A percentile compares a stretch with the other conserved stretches of the same genome.
Evolutionary conservation across 2,888 invertebrate species (phyloP).

Genomic region (Malachius bipustulatus): DNA sequence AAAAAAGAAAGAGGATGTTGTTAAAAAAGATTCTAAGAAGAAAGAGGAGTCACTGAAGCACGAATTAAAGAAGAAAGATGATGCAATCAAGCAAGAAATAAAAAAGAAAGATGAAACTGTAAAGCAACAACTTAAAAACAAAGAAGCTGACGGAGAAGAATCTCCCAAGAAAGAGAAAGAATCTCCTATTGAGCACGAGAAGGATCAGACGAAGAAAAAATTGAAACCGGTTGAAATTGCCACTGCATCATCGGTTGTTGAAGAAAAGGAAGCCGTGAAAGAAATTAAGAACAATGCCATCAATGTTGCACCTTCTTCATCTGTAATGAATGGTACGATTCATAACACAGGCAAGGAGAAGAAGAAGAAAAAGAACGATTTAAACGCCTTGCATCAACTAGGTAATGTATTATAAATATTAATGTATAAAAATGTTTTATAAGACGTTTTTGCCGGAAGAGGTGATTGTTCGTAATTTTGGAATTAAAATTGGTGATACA

Average conservation of each 20-base stretch:
- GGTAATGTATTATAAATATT: too few species aligned
- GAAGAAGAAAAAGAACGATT: conserved; percentile 49
- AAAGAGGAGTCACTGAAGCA: conserved; percentile 8
- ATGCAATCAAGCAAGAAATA: conserved; percentile 5
- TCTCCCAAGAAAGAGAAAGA: conserved; percentile 21
- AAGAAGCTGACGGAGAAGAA: too few species aligned
- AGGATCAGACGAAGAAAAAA: conserved; percentile 11
- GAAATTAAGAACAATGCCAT: too few species aligned
- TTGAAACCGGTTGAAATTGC: background rate
- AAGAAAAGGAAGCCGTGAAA: conserved; percentile 10
- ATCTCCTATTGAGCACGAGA: conserved; percentile 9
- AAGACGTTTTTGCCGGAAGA: too few species aligned
- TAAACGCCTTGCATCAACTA: conserved; percentile 40
- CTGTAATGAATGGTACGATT: conserved; percentile 15
- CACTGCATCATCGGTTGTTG: background rate
- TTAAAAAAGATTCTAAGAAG: background rate
- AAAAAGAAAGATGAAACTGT: background rate
- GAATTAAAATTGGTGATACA: too few species aligned
- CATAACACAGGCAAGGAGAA: conserved; percentile 32
- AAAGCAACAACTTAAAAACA: conserved; percentile 4
- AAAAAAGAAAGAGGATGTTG: conserved; percentile 38
- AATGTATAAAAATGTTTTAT: too few species aligned
- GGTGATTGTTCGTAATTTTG: too few species aligned
- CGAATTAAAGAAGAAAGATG: conserved; percentile 7
- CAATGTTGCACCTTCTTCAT: conserved; percentile 15